Evolutionary conservation across 2,113 vertebrate species (phyloP).

Genomic region (Hypanus sabinus): DNA sequence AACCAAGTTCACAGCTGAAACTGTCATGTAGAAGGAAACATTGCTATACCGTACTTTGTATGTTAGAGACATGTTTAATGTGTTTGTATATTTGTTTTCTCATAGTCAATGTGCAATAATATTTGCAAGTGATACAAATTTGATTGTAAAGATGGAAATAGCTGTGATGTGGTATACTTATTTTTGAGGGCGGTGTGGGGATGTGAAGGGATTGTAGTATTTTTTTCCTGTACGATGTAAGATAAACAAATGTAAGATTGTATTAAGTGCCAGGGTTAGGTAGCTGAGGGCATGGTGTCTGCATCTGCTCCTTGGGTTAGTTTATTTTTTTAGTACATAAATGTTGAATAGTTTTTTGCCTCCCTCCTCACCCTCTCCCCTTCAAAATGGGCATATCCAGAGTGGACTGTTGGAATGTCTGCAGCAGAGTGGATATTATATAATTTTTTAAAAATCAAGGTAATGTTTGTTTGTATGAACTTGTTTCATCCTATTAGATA

Average conservation of each 20-base stretch:
- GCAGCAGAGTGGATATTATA: background rate
- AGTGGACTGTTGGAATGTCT: background rate
- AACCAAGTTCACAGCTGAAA: conserved; percentile 27
- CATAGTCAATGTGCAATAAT: conserved; percentile 34
- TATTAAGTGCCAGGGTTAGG: background rate
- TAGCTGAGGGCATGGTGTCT: conserved; percentile 1
- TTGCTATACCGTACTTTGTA: conserved; percentile 34
- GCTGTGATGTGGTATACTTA: conserved; percentile 24
- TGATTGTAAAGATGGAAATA: conserved; percentile 31
- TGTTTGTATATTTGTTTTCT: conserved; percentile 35
- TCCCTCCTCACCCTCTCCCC: background rate
- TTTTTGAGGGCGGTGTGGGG: background rate
- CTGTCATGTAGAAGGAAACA: conserved; percentile 8
- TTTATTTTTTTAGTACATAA: conserved; percentile 24
- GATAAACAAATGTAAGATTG: background rate
- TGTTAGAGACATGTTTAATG: conserved; percentile 35
- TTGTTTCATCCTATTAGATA: background rate
- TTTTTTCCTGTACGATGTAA: background rate
- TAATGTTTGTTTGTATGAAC: background rate
- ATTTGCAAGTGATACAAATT: conserved; percentile 35
- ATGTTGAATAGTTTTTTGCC: background rate
- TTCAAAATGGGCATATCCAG: background rate
- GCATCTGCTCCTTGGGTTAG: conserved; percentile 32
- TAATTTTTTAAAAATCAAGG: background rate
- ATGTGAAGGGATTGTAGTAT: conserved; percentile 14